Conservation (phyloP, 1,140 invertebrate genomes). For the Ceratosolen fusciceps region DNA sequence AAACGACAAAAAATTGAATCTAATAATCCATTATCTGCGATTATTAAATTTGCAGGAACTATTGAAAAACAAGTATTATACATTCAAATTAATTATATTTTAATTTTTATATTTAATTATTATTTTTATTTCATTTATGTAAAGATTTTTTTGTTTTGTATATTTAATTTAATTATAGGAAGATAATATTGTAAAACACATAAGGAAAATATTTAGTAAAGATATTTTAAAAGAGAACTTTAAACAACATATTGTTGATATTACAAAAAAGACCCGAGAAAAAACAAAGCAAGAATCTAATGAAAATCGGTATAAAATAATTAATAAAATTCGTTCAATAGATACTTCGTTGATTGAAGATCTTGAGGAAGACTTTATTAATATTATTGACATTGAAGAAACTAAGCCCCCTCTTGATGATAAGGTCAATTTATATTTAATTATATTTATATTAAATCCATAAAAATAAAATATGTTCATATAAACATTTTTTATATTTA, state of each 20-base stretch:
- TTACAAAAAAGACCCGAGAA: slow-evolving; percentile 59
- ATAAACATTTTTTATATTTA: slow-evolving; percentile 14
- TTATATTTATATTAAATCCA: slow-evolving; percentile 22
- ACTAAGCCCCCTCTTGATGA: slow-evolving; percentile 19
- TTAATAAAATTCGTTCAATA: slow-evolving; percentile 60
- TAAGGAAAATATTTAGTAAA: slow-evolving; percentile 61
- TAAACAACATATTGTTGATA: slow-evolving; percentile 67
- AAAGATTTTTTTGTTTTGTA: no score
- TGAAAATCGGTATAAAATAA: slow-evolving; percentile 62
- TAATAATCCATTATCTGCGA: slow-evolving; percentile 62
- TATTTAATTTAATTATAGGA: slow-evolving; percentile 58
- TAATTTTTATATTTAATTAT: not conserved
- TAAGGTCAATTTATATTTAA: slow-evolving; percentile 15
- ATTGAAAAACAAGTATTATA: slow-evolving; percentile 65
- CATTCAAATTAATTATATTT: not conserved
- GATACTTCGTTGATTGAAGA: slow-evolving; percentile 43
- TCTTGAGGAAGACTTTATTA: slow-evolving; percentile 52
- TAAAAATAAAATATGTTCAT: no score
- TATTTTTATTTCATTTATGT: no score
- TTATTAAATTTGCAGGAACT: slow-evolving; percentile 75
- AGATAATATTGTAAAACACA: slow-evolving; percentile 63
- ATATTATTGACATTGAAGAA: slow-evolving; percentile 65
- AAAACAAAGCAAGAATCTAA: slow-evolving; percentile 51
- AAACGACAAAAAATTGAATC: slow-evolving; percentile 70
- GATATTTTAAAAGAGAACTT: slow-evolving; percentile 61